Evolutionary conservation across 2,888 invertebrate species (phyloP).

Genomic region (Carabus problematicus): DNA sequence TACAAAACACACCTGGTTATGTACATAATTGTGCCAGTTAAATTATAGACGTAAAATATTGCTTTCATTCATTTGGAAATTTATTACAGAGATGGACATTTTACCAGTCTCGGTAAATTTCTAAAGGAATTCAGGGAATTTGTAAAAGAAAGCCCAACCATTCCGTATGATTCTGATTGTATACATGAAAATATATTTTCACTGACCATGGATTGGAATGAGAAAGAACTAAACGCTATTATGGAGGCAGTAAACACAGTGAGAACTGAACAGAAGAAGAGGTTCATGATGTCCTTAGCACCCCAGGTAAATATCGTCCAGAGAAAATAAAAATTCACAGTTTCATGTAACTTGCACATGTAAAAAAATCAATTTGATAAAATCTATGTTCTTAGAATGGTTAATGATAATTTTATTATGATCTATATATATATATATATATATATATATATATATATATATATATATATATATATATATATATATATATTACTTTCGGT

Average conservation of each 20-base stretch:
- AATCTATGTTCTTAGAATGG: no score
- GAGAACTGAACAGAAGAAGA: conserved; percentile 30
- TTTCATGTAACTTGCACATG: not conserved
- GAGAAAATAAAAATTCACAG: not conserved
- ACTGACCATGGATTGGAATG: conserved; percentile 3
- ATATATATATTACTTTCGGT: no score
- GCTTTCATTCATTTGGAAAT: not conserved
- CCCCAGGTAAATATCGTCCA: conserved; percentile 53
- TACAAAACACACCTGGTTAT: not conserved
- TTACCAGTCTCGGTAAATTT: conserved; percentile 47
- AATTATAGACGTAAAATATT: no score
- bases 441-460: no score
- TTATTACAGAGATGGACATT: conserved; percentile 50
- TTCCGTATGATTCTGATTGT: conserved; percentile 59
- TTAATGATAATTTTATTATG: no score
- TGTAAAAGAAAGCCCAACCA: conserved; percentile 36
- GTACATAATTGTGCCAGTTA: no score
- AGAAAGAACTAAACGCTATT: not conserved
- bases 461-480: no score
- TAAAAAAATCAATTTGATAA: not conserved
- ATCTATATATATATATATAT: no score
- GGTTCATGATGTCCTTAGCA: conserved; percentile 53
- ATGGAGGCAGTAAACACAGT: conserved; percentile 12
- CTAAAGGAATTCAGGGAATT: conserved; percentile 49
- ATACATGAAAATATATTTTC: conserved; percentile 57